Percentiles rank a stretch among this genome's conserved stretches.
phyloP scores from a whole-genome alignment of 2,113 vertebrate species.

The Monarcha castaneiventris region DNA sequence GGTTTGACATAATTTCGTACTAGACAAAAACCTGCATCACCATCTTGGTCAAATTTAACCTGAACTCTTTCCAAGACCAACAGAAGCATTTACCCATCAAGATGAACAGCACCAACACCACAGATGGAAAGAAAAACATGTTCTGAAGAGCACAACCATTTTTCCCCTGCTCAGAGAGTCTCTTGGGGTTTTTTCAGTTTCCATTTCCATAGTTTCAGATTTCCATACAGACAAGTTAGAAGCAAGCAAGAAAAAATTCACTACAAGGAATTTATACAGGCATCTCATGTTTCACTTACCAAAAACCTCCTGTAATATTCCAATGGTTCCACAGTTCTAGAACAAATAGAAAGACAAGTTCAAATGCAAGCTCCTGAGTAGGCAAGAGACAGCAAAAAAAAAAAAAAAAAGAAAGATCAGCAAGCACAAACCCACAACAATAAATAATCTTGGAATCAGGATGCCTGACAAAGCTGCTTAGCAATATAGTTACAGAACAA shows the following conservation, averaged over 20 bases:
- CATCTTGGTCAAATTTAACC: background rate
- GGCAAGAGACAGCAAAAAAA: background rate
- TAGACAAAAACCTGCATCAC: background rate
- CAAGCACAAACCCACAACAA: background rate
- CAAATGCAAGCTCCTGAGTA: background rate
- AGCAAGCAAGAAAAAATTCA: background rate
- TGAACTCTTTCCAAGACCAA: background rate
- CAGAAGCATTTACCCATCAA: background rate
- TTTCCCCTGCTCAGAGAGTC: background rate
- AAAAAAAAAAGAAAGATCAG: background rate
- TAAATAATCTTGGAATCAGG: background rate
- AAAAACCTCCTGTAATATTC: conserved; percentile 95
- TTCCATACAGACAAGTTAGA: background rate
- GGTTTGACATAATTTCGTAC: background rate
- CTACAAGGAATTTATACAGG: background rate
- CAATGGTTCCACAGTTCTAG: conserved; percentile 90
- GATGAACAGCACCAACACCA: background rate
- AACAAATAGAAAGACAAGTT: conserved; percentile 28
- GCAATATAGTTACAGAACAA: background rate
- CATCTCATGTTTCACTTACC: conserved; percentile 74
- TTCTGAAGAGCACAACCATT: background rate
- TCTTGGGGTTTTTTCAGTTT: background rate
- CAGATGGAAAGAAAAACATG: background rate
- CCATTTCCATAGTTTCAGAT: background rate
- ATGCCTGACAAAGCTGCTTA: background rate